phyloP scores from a whole-genome alignment of 2,113 vertebrate genomes.

The Apteryx mantelli region DNA sequence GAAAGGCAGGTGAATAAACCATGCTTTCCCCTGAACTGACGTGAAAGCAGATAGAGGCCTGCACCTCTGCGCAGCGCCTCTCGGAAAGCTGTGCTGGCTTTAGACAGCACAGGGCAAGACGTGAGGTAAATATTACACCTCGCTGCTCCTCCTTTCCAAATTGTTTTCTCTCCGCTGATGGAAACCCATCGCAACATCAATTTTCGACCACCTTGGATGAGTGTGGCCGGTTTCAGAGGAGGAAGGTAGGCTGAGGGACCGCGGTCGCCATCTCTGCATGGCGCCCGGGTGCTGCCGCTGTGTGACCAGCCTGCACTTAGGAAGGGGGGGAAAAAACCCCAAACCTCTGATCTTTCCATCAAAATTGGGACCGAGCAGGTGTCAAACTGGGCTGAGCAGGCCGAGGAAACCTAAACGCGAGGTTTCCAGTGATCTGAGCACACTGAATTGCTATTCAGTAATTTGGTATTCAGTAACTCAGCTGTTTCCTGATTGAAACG shows the following conservation, averaged over 20 bases:
- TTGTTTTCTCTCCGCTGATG: neutral
- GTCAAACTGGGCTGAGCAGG: neutral
- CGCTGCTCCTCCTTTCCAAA: neutral
- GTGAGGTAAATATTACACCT: neutral
- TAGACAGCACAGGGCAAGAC: neutral
- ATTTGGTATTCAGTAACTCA: too few relatives aligned
- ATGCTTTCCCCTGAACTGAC: constrained; percentile 40
- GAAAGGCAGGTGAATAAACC: constrained; percentile 34
- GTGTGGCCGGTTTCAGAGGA: neutral
- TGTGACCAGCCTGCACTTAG: neutral
- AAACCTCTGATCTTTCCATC: neutral
- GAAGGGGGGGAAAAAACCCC: neutral
- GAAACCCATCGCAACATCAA: accelerated
- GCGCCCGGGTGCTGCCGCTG: neutral
- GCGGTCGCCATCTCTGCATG: neutral
- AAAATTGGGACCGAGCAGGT: neutral
- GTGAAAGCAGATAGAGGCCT: constrained; percentile 39
- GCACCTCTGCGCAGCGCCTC: too few relatives aligned
- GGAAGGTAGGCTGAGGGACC: neutral
- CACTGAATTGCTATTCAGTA: too few relatives aligned
- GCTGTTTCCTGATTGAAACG: neutral
- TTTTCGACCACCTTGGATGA: neutral
- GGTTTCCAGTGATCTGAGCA: too few relatives aligned
- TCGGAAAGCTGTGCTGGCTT: neutral
- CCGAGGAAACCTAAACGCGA: too few relatives aligned